Evolutionary conservation across 2,888 invertebrate genomes (phyloP), one percentile per base, ranked within the genome.

Genomic region (Caenorhabditis sp.): DNA sequence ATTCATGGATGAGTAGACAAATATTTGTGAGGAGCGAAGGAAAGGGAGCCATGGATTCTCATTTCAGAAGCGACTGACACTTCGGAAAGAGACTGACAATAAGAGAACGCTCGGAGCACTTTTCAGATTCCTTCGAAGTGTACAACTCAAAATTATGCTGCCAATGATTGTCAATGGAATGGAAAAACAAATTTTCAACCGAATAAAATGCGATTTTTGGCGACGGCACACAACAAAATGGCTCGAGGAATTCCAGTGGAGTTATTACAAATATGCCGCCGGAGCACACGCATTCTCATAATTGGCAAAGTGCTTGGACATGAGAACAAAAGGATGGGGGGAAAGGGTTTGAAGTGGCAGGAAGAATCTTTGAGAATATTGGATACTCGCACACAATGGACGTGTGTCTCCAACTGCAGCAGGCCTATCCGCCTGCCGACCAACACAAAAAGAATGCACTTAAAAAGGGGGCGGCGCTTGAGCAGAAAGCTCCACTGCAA

Each of bases 361-460:
- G 35, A 20, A 41, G 53, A 63, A 52, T 63, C 45, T 53, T 17
- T 50, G 52, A 52, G 58, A 58, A 68, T 68, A 68, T 68, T 68
- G 68, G 45, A 68, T 68, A 58, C 56, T 30, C 59, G 52, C 22
- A 35, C 66, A 68, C 66, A 66, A 66, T 55, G 46, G 55, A 39
- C 15, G 7, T 1, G 20, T n/a, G n/a, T n/a, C n/a, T n/a, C 15
- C 46, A 53, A 32, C 17, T 2, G 52, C 35, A 15, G 35, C 35
- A 24, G 55, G 39, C n/a, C 37, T 24, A 32, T 8, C 32, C 35
- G 32, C 43, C 41, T 43, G 3, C 37, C 37, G 5, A 3, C 8
- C 13, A 48, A 32, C 26, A 48, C 24, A 50, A 35, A 35, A 43
- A 52, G 63, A 53, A 53, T 65, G 65, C 48, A 65, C 65, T 65